These are phyloP conservation scores for Calvadosia cruxmelitensis DNA, from an alignment of 30 jellyfish, hydroid and myxozoan species.

Conservation along the genomic window DNA sequence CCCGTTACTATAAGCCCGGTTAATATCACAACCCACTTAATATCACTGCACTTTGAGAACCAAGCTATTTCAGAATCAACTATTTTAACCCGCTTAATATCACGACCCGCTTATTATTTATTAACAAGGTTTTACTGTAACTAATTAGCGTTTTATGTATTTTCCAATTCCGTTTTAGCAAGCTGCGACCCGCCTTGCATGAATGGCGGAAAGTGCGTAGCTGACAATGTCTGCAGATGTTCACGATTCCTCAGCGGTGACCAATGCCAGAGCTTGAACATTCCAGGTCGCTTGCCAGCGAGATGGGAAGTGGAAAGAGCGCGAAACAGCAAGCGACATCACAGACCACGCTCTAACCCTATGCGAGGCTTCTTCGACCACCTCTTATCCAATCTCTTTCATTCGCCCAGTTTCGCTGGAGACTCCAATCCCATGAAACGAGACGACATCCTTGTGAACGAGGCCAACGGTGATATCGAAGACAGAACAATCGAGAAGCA, in stretches of 20 bases:
- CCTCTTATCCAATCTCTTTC: neutral
- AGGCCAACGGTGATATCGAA: neutral
- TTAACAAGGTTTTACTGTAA: no score
- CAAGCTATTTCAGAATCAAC: no score
- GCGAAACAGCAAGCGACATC: neutral
- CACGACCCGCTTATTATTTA: no score
- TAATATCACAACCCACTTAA: no score
- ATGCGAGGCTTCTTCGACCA: neutral
- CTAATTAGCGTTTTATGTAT: no score
- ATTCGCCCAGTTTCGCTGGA: neutral
- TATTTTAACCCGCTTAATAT: no score
- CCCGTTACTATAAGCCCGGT: no score
- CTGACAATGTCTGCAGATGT: slow-evolving; percentile 67
- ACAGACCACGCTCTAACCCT: neutral
- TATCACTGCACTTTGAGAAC: no score
- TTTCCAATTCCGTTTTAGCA: no score
- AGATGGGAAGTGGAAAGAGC: neutral
- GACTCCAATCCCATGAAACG: neutral
- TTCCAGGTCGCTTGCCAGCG: neutral
- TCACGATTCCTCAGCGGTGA: slow-evolving; percentile 65
- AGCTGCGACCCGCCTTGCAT: slow-evolving; percentile 74
- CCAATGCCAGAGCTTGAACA: slow-evolving; percentile 22
- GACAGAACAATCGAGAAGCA: neutral
- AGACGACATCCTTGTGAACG: neutral
- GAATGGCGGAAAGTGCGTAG: slow-evolving; percentile 79